Evolutionary conservation across 2,113 vertebrate genomes (phyloP), one percentile per base, ranked within the genome.

Genomic region (Monopterus albus): DNA sequence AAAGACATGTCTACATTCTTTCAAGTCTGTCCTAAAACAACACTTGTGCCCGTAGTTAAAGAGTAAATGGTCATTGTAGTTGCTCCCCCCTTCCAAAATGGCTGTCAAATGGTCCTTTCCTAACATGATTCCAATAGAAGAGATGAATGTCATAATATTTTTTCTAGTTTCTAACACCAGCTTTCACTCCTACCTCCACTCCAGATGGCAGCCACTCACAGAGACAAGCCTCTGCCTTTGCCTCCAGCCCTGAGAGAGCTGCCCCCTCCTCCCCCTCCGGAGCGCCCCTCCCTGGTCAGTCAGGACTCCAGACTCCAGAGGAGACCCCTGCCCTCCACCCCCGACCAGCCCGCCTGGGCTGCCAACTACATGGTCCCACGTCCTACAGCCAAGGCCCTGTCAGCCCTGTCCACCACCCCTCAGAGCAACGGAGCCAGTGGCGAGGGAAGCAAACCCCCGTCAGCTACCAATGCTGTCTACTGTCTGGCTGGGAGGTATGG

Each of bases 171-270:
- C n/a, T 42, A 40, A 46, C 42, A 1, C 33, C 35, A 8, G 3
- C 36, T 7, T 4, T 42, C 18, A 1, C 23, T 69, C 42, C 6
- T 15, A 2, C 31, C 40, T 58, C 60, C 38, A 5, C 36, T 9
- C 9, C 85, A 99, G 97, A 92, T 90, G 33, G 53, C 87, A 2
- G 85, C 94, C 15, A 95, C 95, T 2, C 96, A 98, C 91, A 95
- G 97, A 75, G 97, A 99, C 84, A 99, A 99, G 82, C 98, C 98
- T 21, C 87, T 99, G 83, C 97, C 98, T 0, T 91, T 96, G 75
- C 97, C 97, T 10, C 98, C 97, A 1, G 89, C 93, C 3, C 95
- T 96, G 39, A 89, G 97, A 87, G 97, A 99, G 38, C 95, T 96
- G 2, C 97, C 96, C 0, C 96, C 97, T 0, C 97, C 97, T 0